Evolutionary conservation across 2,797 vertebrate genomes (phyloP).

Genomic region (Coendou prehensilis): DNA sequence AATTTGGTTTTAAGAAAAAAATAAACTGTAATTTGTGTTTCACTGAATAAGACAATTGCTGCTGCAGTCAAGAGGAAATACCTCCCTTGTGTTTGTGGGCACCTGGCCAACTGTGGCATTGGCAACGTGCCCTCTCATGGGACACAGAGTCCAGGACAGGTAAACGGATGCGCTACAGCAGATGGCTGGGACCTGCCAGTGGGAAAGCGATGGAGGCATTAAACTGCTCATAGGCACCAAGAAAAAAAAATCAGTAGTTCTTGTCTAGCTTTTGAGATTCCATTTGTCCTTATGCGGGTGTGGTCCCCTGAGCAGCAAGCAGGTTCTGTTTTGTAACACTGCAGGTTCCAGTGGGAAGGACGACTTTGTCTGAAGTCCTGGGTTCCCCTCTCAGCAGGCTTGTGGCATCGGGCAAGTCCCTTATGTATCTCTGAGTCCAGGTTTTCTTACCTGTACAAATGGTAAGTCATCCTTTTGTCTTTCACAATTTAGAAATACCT

Average conservation of each 20-base stretch:
- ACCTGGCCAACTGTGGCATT: neutral
- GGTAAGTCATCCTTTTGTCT: neutral
- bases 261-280: neutral
- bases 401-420: neutral
- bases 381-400: neutral
- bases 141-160: neutral
- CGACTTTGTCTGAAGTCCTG: neutral
- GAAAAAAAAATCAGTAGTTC: conserved; percentile 11
- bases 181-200: neutral
- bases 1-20: conserved; percentile 36
- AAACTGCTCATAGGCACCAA: neutral
- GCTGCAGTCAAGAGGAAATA: neutral
- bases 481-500: neutral
- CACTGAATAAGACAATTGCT: neutral
- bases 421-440: neutral
- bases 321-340: too few relatives aligned
- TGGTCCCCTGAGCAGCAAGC: neutral
- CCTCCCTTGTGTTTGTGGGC: neutral
- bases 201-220: neutral
- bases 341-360: neutral
- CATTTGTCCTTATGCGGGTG: neutral
- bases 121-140: neutral
- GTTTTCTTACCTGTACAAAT: neutral
- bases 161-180: neutral
- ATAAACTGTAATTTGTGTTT: conserved; percentile 29